Evolutionary conservation across 2,797 vertebrate species (phyloP).

Genomic region (Pangasius larnaudii): DNA sequence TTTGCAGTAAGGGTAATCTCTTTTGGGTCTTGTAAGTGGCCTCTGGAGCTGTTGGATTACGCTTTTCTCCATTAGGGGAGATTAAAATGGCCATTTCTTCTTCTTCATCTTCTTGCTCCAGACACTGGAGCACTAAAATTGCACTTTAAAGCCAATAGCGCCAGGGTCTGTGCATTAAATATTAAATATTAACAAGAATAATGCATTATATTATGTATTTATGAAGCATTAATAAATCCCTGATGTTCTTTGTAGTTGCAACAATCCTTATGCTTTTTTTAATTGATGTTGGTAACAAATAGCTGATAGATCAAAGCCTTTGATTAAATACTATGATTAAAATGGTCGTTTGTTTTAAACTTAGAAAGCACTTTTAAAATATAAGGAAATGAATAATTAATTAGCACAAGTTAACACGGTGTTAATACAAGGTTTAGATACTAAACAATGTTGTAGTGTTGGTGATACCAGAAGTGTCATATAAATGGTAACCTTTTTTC

Average conservation of each 20-base stretch:
- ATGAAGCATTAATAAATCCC: background rate
- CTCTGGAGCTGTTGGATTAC: constrained; percentile 39
- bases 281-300: background rate
- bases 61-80: constrained; percentile 55
- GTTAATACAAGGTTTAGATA: background rate
- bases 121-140: constrained; percentile 38
- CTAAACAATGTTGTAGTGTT: background rate
- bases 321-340: background rate
- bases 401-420: background rate
- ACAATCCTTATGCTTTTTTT: background rate
- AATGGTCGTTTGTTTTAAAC: background rate
- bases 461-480: background rate
- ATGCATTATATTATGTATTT: background rate
- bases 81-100: constrained; percentile 44
- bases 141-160: constrained; percentile 34
- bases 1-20: constrained; percentile 52
- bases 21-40: constrained; percentile 43
- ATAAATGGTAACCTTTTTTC: background rate
- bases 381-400: background rate
- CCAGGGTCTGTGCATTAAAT: background rate
- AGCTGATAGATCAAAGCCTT: background rate
- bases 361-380: background rate
- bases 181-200: constrained; percentile 1
- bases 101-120: constrained; percentile 48
- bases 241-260: no score